Evolutionary conservation across 2,888 invertebrate species (phyloP).

Genomic region (Lamellibrachia columna): DNA sequence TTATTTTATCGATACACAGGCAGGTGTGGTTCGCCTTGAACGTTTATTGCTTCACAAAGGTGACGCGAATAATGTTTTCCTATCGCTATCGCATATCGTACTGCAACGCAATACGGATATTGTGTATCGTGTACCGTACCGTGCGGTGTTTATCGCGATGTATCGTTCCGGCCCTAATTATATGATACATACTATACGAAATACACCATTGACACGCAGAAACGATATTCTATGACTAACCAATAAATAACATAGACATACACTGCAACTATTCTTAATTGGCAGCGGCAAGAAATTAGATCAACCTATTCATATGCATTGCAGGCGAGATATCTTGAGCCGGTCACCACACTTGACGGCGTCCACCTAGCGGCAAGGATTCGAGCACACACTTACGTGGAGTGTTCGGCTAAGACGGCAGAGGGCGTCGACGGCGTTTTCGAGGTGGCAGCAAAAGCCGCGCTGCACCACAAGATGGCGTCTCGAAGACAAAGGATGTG

Average conservation of each 20-base stretch:
- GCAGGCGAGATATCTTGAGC: background rate
- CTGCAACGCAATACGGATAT: too few relatives aligned
- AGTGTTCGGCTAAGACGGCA: conserved; percentile 5
- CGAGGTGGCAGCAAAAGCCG: conserved; percentile 6
- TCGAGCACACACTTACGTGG: background rate
- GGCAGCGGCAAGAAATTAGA: background rate
- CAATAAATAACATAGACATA: conserved; percentile 1
- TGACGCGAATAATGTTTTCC: too few relatives aligned
- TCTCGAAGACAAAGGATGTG: background rate
- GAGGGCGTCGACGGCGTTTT: conserved; percentile 16
- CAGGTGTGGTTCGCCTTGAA: too few relatives aligned
- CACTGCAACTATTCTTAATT: background rate
- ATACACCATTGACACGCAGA: too few relatives aligned
- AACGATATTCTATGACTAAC: background rate
- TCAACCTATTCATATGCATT: background rate
- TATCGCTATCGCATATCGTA: too few relatives aligned
- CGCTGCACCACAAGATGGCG: background rate
- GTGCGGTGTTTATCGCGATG: too few relatives aligned
- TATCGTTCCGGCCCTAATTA: too few relatives aligned
- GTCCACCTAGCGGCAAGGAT: background rate
- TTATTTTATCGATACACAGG: too few relatives aligned
- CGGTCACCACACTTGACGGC: background rate
- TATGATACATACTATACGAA: too few relatives aligned
- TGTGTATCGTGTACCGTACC: too few relatives aligned
- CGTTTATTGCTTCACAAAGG: too few relatives aligned